Percentiles rank a stretch among this genome's conserved stretches.
These are phyloP conservation scores for Cossypha polioptera DNA, from an alignment of 2,797 vertebrate genomes.

Conservation along the genomic window DNA sequence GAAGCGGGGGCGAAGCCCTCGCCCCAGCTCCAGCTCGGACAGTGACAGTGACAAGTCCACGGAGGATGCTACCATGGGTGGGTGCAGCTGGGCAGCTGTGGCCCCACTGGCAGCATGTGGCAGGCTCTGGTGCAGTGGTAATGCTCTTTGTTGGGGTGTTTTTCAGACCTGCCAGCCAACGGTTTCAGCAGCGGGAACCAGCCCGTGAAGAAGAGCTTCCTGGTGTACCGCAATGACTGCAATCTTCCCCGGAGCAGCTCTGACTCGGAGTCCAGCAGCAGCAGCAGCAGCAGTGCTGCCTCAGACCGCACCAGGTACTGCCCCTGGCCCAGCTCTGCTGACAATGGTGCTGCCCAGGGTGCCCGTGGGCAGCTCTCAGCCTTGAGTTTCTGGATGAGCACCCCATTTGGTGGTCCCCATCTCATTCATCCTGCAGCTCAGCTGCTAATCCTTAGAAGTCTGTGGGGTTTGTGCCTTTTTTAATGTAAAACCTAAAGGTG, in stretches of 20 bases:
- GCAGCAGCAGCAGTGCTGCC: slow-evolving; percentile 96
- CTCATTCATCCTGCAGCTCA: accelerated
- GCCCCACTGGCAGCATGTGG: accelerated
- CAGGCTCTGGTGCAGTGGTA: not conserved
- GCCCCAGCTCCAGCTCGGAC: slow-evolving; percentile 92
- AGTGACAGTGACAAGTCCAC: slow-evolving; percentile 92
- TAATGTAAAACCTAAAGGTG: not conserved
- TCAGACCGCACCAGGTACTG: slow-evolving; percentile 94
- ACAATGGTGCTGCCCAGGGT: accelerated
- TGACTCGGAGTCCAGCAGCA: slow-evolving; percentile 96
- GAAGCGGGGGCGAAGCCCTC: slow-evolving; percentile 91
- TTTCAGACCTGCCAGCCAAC: slow-evolving; percentile 90
- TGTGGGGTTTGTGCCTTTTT: not conserved
- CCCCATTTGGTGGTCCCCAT: accelerated
- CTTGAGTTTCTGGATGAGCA: accelerated
- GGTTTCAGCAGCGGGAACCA: slow-evolving; percentile 93
- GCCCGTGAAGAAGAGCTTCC: slow-evolving; percentile 96
- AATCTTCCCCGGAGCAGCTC: slow-evolving; percentile 96
- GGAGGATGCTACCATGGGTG: slow-evolving; percentile 90
- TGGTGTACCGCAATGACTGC: slow-evolving; percentile 93
- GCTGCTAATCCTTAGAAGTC: not conserved
- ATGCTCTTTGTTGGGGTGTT: not conserved
- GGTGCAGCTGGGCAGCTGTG: not conserved
- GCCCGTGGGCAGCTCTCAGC: not conserved
- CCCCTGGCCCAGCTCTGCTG: not conserved